Conservation (phyloP, 2,113 vertebrate species). For the Crotalus helleri region DNA sequence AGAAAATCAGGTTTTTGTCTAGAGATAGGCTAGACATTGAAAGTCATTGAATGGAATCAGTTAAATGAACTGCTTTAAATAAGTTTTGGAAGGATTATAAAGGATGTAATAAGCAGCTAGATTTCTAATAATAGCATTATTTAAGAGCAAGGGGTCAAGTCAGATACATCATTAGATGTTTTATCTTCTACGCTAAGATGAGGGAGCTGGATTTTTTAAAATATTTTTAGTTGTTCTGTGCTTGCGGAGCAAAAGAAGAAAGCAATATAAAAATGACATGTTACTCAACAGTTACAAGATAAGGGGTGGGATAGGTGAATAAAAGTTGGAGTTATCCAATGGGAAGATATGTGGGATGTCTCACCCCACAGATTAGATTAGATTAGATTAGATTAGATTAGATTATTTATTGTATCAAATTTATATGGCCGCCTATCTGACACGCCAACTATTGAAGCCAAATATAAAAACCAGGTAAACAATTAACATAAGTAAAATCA, state of each 20-base stretch:
- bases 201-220: not conserved
- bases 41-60: not conserved
- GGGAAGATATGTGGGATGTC: not conserved
- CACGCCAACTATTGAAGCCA: not conserved
- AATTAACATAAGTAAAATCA: not conserved
- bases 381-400: no score
- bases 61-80: not conserved
- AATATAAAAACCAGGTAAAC: not conserved
- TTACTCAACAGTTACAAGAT: not conserved
- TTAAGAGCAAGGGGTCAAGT: not conserved
- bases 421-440: not conserved
- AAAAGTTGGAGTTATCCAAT: not conserved
- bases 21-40: not conserved
- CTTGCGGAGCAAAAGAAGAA: not conserved
- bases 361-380: not conserved
- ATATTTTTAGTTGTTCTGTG: not conserved
- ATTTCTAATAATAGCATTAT: not conserved
- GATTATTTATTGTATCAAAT: not conserved
- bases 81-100: not conserved
- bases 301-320: not conserved
- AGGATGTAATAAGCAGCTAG: not conserved
- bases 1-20: not conserved
- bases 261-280: not conserved
- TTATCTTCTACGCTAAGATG: not conserved
- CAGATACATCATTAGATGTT: not conserved